These are phyloP conservation scores for Acinonyx jubatus DNA, from an alignment of 2,113 vertebrate genomes.

Conservation along the genomic window DNA sequence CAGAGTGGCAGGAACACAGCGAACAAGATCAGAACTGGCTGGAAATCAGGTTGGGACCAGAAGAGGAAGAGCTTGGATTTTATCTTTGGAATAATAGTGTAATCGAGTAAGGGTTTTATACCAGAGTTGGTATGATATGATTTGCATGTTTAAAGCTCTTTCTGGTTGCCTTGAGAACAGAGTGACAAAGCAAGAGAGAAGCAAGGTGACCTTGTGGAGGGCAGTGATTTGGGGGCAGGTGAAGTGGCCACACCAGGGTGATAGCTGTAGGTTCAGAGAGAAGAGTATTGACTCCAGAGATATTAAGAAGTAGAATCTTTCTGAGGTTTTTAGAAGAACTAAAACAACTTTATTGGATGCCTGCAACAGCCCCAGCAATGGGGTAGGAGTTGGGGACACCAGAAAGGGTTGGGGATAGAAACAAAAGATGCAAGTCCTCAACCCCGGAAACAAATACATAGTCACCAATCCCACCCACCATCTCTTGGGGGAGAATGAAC, in stretches of 20 bases:
- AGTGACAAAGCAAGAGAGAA: background rate
- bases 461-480: background rate
- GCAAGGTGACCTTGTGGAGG: background rate
- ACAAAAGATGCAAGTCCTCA: background rate
- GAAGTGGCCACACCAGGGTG: background rate
- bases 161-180: background rate
- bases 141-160: background rate
- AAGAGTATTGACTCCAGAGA: background rate
- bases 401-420: conserved; percentile 21
- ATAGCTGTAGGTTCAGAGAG: background rate
- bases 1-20: background rate
- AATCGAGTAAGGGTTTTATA: background rate
- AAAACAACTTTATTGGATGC: conserved; percentile 57
- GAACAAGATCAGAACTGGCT: background rate
- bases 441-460: background rate
- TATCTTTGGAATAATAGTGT: background rate
- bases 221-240: background rate
- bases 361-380: background rate
- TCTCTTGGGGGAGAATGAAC: background rate
- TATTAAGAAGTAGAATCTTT: background rate
- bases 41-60: background rate
- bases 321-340: conserved; percentile 6
- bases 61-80: background rate
- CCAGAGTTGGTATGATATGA: background rate
- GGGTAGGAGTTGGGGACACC: background rate